These are phyloP conservation scores for Patiria pectinifera DNA, from an alignment of 53 echinoderm and acorn worm species.

Conservation along the genomic window DNA sequence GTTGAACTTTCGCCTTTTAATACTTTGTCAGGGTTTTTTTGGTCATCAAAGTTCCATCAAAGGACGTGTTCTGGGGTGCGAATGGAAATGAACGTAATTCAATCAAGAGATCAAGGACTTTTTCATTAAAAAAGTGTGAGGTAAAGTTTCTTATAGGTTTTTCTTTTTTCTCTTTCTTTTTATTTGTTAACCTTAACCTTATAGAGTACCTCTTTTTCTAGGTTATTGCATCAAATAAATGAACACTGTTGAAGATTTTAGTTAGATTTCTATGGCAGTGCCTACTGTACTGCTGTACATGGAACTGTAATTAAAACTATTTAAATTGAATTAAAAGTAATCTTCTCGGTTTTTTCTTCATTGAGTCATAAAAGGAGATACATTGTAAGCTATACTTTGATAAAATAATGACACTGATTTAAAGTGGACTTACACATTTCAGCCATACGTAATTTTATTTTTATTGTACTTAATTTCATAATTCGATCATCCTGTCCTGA, in stretches of 20 bases:
- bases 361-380: too few relatives aligned
- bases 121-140: not conserved
- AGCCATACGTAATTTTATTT: not conserved
- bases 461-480: not conserved
- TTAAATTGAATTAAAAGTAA: too few relatives aligned
- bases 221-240: too few relatives aligned
- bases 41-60: not conserved
- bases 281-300: too few relatives aligned
- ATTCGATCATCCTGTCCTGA: constrained; percentile 49
- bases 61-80: not conserved
- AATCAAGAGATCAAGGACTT: not conserved
- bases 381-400: too few relatives aligned
- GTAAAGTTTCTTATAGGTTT: not conserved
- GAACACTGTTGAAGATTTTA: too few relatives aligned
- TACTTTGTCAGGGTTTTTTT: not conserved
- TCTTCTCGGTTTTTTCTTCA: too few relatives aligned
- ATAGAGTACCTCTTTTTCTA: too few relatives aligned
- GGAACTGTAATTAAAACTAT: too few relatives aligned
- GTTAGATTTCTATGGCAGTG: too few relatives aligned
- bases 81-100: not conserved
- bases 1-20: not conserved
- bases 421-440: not conserved
- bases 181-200: too few relatives aligned
- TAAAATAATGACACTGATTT: not conserved
- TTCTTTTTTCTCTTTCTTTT: too few relatives aligned